Evolutionary conservation across 2,113 vertebrate species (phyloP), one percentile per base, ranked within the genome.

Genomic region (Isurus oxyrinchus): DNA sequence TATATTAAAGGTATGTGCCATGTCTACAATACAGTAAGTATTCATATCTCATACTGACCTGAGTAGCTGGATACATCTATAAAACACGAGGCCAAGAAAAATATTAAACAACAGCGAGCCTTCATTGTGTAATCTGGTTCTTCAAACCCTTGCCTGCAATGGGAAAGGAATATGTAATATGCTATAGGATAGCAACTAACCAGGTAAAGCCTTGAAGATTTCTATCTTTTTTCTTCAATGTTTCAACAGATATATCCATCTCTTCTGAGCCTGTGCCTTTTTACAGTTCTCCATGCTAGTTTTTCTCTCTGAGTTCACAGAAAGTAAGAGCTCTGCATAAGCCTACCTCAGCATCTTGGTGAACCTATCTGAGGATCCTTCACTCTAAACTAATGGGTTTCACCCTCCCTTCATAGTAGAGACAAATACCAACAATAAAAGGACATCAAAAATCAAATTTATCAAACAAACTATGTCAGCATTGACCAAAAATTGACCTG

Each of bases 41-140:
- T 93, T 93, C 5, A 61, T 16, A 21, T 69, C 21, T 95, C 11
- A 69, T n/a, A 76, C 94, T 95, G 67, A 95, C 94, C 94, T 95
- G 94, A 76, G 67, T 27, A 69, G 27, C 63, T 95, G 66, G 66
- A 35, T 11, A 69, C 66, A 13, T 23, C 19, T 13, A 72, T 95
- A 53, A 5, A 91, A 35, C 25, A 72, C 14, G 25, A 3, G 55
- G 63, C 66, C 67, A 55, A 3, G 25, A 95, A 67, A 53, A 95
- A 55, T 31, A 49, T 53, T 53, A 72, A 95, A 49, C 94, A 69
- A 27, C 63, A 53, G 44, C 10, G 49, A 35, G 66, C 11, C 66
- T 72, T 72, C 94, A 95, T 95, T 67, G 59, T 94, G n/a, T n/a
- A 94, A n/a, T 21, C 93, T 66, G 61, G 61, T 44, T 95, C 53